A percentile compares a stretch with the other conserved stretches of the same genome.
Conservation (phyloP, 2,797 vertebrate genomes). For the Melanotaenia boesemani region DNA sequence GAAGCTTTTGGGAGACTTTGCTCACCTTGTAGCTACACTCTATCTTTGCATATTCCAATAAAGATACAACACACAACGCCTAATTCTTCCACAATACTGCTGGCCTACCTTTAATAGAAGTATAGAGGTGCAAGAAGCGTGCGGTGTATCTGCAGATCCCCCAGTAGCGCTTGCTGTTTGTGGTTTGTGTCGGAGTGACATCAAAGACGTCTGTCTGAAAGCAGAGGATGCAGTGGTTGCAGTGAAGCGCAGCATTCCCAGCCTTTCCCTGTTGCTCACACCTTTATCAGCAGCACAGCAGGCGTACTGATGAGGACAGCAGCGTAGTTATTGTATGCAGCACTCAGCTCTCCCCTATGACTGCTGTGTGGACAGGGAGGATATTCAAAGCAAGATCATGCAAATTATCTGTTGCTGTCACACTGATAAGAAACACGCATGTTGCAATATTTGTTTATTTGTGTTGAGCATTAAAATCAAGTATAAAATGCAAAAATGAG, state of each 20-base stretch:
- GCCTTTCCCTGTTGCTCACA: constrained; percentile 57
- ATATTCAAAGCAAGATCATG: constrained; percentile 54
- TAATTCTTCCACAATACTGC: constrained; percentile 13
- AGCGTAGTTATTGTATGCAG: constrained; percentile 27
- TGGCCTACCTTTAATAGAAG: constrained; percentile 6
- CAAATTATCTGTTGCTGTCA: constrained; percentile 42
- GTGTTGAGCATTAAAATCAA: constrained; percentile 10
- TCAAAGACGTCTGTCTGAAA: constrained; percentile 62
- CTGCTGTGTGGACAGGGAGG: constrained; percentile 32
- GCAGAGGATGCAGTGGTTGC: constrained; percentile 44
- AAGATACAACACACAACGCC: background rate
- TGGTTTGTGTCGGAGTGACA: constrained; percentile 53
- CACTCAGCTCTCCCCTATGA: constrained; percentile 23
- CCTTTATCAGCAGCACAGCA: constrained; percentile 73
- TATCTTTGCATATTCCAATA: constrained; percentile 1
- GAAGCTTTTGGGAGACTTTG: constrained; percentile 16
- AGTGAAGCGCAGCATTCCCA: constrained; percentile 50
- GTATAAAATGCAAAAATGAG: background rate
- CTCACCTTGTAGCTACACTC: constrained; percentile 1
- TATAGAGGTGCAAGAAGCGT: constrained; percentile 27
- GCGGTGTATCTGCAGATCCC: constrained; percentile 39
- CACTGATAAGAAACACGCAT: constrained; percentile 2
- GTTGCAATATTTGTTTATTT: constrained; percentile 20
- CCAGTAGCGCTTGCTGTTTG: constrained; percentile 43
- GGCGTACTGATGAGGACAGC: constrained; percentile 61